These are phyloP conservation scores for Mesocricetus auratus DNA, from an alignment of 2,113 vertebrate species.

Conservation along the genomic window DNA sequence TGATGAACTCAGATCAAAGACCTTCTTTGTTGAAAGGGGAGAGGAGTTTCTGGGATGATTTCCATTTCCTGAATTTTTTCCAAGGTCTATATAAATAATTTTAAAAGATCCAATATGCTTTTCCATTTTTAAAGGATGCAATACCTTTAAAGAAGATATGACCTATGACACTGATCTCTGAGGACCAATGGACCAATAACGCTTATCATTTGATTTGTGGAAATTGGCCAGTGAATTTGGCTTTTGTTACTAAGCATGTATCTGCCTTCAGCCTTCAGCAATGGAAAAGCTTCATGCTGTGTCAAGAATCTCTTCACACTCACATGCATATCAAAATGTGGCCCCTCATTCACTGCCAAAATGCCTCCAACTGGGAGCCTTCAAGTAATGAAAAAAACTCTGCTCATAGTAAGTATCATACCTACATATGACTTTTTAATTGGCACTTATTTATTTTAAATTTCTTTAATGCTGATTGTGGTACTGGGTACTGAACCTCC, in stretches of 20 bases:
- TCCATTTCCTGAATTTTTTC: slow-evolving; percentile 33
- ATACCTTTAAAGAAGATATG: slow-evolving; percentile 29
- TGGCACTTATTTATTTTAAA: background rate
- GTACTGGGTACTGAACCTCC: background rate
- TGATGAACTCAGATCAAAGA: slow-evolving; percentile 67
- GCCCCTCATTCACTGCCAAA: background rate
- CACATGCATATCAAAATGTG: background rate
- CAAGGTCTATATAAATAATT: slow-evolving; percentile 27
- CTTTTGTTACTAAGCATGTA: background rate
- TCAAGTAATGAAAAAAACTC: background rate
- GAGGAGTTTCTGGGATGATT: slow-evolving; percentile 53
- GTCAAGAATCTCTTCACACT: slow-evolving; percentile 15
- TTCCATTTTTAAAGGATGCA: slow-evolving; percentile 27
- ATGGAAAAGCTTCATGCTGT: slow-evolving; percentile 25
- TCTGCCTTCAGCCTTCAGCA: background rate
- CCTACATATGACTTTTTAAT: background rate
- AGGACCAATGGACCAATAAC: background rate
- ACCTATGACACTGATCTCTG: slow-evolving; percentile 21
- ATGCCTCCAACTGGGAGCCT: background rate
- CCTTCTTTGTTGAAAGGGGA: slow-evolving; percentile 51
- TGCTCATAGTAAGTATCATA: background rate
- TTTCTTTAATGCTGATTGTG: background rate
- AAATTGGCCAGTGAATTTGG: slow-evolving; percentile 29
- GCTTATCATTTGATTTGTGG: background rate
- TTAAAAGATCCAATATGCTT: background rate